Conservation (phyloP, 2,797 vertebrate genomes). For the Staurois parvus region DNA sequence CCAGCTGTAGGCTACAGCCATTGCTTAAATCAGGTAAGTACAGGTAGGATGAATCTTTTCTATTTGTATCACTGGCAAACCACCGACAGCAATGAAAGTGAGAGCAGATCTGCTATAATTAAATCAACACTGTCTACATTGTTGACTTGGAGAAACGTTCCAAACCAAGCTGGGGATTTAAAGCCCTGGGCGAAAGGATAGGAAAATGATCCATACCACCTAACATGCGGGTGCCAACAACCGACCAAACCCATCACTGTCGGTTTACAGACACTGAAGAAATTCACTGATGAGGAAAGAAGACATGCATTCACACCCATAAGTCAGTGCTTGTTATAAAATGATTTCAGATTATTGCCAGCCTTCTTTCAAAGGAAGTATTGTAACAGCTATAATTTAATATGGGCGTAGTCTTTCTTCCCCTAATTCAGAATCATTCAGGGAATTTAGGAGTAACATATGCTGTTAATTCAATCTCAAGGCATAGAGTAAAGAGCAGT, state of each 20-base stretch:
- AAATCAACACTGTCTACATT: slow-evolving; percentile 58
- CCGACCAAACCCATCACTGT: slow-evolving; percentile 51
- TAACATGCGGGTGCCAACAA: slow-evolving; percentile 30
- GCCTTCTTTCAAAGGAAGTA: slow-evolving; percentile 46
- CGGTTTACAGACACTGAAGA: slow-evolving; percentile 49
- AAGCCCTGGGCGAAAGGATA: slow-evolving; percentile 48
- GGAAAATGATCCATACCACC: slow-evolving; percentile 46
- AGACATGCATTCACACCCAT: slow-evolving; percentile 40
- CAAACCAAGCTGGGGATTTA: slow-evolving; percentile 49
- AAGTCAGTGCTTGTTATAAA: slow-evolving; percentile 30
- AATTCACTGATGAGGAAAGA: slow-evolving; percentile 28
- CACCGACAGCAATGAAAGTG: slow-evolving; percentile 35
- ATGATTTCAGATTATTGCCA: neutral
- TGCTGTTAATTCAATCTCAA: neutral
- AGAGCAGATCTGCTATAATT: slow-evolving; percentile 47
- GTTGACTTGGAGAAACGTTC: slow-evolving; percentile 45
- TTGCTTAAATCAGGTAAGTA: neutral
- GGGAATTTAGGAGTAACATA: neutral
- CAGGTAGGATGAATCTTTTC: slow-evolving; percentile 16
- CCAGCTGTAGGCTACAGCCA: neutral
- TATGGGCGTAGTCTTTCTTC: slow-evolving; percentile 21
- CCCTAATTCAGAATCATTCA: slow-evolving; percentile 9
- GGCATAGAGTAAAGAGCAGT: neutral
- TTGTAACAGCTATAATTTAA: slow-evolving; percentile 4
- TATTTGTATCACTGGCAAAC: slow-evolving; percentile 38